These are phyloP conservation scores for Maniola hyperantus DNA, from an alignment of 2,888 invertebrate species.

Conservation along the genomic window DNA sequence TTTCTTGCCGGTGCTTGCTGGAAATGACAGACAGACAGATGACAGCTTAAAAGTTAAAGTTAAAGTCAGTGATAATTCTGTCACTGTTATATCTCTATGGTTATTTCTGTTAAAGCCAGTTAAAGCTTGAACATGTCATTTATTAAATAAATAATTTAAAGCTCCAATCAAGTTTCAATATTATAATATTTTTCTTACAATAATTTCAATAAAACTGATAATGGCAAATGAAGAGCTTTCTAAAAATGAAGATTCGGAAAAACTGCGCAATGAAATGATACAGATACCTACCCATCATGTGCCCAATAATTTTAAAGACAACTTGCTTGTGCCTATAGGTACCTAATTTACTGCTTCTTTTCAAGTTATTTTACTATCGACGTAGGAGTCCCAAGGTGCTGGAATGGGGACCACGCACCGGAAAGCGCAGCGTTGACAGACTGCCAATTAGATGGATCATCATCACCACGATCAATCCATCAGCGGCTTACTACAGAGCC, in stretches of 20 bases:
- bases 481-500: no score
- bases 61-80: no score
- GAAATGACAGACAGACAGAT: no score
- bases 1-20: no score
- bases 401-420: no score
- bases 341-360: not conserved
- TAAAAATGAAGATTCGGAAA: not conserved
- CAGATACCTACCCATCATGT: not conserved
- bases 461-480: no score
- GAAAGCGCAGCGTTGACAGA: no score
- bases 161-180: not conserved
- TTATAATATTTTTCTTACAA: not conserved
- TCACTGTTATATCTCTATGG: not conserved
- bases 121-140: not conserved
- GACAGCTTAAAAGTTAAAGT: no score
- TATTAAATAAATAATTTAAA: not conserved
- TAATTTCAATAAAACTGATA: not conserved
- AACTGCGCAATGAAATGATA: not conserved
- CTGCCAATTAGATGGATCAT: no score
- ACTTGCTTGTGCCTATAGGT: conserved; percentile 1
- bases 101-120: no score
- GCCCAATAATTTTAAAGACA: conserved; percentile 1
- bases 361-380: not conserved
- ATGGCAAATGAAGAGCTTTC: not conserved
- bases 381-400: no score